Percentiles rank a stretch among this genome's conserved stretches.
These are phyloP conservation scores for Nebria ingens DNA, from an alignment of 1,140 invertebrate species.

Conservation along the genomic window DNA sequence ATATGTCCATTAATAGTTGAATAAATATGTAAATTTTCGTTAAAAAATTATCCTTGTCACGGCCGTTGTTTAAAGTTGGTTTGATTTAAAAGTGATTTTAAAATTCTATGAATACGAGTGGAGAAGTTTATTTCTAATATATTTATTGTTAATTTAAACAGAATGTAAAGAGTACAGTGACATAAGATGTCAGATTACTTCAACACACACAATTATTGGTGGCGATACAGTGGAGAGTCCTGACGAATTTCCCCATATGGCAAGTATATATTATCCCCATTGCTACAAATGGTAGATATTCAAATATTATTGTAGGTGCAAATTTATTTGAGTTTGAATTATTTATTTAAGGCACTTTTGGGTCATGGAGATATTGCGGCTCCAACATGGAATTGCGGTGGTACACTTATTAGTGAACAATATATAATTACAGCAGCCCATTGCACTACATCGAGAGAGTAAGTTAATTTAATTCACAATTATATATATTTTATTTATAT, in stretches of 20 bases:
- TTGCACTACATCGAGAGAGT: conserved; percentile 32
- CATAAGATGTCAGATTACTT: background rate
- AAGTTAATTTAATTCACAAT: background rate
- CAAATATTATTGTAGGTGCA: background rate
- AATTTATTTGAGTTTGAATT: background rate
- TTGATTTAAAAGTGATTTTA: too few relatives aligned
- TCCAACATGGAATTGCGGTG: conserved; percentile 44
- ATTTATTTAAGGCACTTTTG: background rate
- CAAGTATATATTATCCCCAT: too few relatives aligned
- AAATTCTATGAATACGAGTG: too few relatives aligned
- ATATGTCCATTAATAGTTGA: too few relatives aligned
- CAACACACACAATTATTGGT: conserved; percentile 30
- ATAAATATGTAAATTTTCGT: too few relatives aligned
- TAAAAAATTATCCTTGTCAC: too few relatives aligned
- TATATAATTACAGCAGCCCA: conserved; percentile 67
- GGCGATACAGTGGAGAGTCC: conserved; percentile 25
- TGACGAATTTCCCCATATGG: conserved; percentile 44
- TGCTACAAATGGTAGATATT: background rate
- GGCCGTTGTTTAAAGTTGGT: too few relatives aligned
- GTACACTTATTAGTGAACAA: conserved; percentile 51
- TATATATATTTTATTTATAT: background rate
- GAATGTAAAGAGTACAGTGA: background rate
- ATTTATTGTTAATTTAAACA: too few relatives aligned
- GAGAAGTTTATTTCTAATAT: background rate
- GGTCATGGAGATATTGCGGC: background rate